Base-by-base conservation (phyloP, 2,888 invertebrate genomes). In the Andrena hattorfiana region DNA sequence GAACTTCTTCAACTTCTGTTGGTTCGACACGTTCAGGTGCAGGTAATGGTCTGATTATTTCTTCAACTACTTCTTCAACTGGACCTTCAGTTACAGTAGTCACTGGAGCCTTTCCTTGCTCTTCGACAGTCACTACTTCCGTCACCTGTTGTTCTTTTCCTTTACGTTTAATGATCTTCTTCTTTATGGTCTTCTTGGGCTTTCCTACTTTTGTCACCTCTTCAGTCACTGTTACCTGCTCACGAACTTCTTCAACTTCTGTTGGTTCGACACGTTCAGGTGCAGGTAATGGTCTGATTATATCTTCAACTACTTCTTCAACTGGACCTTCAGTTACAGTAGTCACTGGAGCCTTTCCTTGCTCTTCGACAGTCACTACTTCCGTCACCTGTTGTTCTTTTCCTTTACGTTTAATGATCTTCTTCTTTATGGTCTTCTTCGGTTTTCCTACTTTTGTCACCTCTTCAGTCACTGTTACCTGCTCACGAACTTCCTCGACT, bases 381-480 rank as follows among this genome's bases (percentile, higher is more conserved):
- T 75, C 75, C 0, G 68, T 68, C 0, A 75, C 68, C 20, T 88
- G 90, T 16, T 89, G 93, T 35, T 88, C 88, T 54, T 67, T 91
- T 59, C 83, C 90, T 59, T 84, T 90, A 23, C 67, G 81, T 30
- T 85, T 84, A 2, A 62, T 81, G 1, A 78, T 20, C n/a, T 78
- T 80, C 28, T 75, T 81, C 54, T 70, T 94, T 51, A 89, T 94
- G 80, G 77, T 87, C 85, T 82, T 93, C 66, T 91, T 90, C 0
- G 77, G 85, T 35, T 83, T 88, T 0, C 85, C 86, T 62, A 81
- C 68, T 6, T 72, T 94, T 0, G 87, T 89, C 0, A 79, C 91
- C 85, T 69, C 78, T 3, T 79, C 64, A 0, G 94, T 94, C 0
- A 94, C 86, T 3, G 85, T 90, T 69, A 90, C 91, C 84, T 77